A percentile compares a stretch with the other conserved stretches of the same genome.
phyloP scores from a whole-genome alignment of 2,113 vertebrate species.

The Tricholaema leucomelas region DNA sequence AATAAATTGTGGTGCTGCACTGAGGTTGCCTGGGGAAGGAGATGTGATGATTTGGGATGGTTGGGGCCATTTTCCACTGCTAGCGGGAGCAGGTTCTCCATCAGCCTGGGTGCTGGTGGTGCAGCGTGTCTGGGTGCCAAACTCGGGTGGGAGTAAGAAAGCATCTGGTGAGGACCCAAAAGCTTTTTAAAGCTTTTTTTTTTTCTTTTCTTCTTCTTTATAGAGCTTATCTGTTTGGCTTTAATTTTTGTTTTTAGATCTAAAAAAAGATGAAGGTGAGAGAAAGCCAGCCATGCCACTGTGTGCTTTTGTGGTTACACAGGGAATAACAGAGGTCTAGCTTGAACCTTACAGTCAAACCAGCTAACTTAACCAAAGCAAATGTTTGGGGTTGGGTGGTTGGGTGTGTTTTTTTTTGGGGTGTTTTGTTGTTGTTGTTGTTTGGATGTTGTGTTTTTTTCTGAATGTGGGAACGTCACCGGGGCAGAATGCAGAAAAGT shows the following conservation, averaged over 20 bases:
- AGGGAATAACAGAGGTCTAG: background rate
- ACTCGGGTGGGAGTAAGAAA: background rate
- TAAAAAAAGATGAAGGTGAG: background rate
- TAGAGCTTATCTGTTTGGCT: background rate
- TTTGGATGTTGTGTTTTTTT: background rate
- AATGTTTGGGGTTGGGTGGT: background rate
- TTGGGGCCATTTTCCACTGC: background rate
- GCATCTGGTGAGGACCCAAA: background rate
- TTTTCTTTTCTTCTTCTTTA: background rate
- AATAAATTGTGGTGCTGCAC: rapidly evolving
- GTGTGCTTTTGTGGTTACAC: background rate
- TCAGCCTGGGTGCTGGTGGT: background rate
- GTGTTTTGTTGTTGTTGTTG: no score
- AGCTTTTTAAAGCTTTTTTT: background rate
- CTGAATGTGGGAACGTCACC: background rate
- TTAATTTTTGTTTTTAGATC: background rate
- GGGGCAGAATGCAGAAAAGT: background rate
- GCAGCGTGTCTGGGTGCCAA: background rate
- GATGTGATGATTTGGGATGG: background rate
- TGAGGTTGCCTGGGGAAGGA: background rate
- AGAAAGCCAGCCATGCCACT: background rate
- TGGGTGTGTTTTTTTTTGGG: background rate
- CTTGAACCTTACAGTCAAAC: background rate
- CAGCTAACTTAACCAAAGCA: background rate
- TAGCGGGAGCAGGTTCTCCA: background rate